Percentiles rank a stretch among this genome's conserved stretches.
phyloP scores from a whole-genome alignment of 2,113 vertebrate species.

The Colinus virginianus region DNA sequence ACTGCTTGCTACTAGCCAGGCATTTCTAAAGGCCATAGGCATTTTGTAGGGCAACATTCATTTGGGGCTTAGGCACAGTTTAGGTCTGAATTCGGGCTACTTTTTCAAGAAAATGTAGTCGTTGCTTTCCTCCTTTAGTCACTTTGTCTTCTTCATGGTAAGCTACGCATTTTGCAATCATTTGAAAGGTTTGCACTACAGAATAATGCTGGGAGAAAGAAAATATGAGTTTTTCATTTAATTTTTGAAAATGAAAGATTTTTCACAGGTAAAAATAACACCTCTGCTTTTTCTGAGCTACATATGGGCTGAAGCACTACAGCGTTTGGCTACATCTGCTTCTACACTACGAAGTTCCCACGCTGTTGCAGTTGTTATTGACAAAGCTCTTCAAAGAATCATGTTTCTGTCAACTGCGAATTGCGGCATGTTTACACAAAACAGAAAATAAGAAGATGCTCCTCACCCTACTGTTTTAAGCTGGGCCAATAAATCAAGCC shows the following conservation, averaged over 20 bases:
- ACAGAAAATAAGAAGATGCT: conserved; percentile 61
- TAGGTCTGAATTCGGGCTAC: background rate
- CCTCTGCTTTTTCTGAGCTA: background rate
- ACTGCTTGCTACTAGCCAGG: background rate
- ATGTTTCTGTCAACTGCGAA: conserved; percentile 39
- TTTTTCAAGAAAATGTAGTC: background rate
- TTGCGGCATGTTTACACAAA: conserved; percentile 50
- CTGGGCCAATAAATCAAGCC: conserved; percentile 30
- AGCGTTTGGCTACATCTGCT: background rate
- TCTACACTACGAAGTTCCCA: background rate
- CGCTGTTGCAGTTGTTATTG: conserved; percentile 6
- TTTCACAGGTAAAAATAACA: background rate
- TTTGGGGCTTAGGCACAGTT: background rate
- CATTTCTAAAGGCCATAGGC: background rate
- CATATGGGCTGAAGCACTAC: background rate
- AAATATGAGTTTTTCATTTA: background rate
- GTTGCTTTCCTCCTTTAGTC: background rate
- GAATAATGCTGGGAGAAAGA: background rate
- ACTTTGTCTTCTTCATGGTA: background rate
- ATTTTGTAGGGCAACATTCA: background rate
- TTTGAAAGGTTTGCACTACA: background rate
- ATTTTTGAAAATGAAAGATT: conserved; percentile 3
- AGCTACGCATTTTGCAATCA: background rate
- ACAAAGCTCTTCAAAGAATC: conserved; percentile 55
- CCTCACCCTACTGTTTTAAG: conserved; percentile 56